These are phyloP conservation scores for Standfussiana lucernea DNA, from an alignment of 2,888 invertebrate genomes.

Conservation along the genomic window DNA sequence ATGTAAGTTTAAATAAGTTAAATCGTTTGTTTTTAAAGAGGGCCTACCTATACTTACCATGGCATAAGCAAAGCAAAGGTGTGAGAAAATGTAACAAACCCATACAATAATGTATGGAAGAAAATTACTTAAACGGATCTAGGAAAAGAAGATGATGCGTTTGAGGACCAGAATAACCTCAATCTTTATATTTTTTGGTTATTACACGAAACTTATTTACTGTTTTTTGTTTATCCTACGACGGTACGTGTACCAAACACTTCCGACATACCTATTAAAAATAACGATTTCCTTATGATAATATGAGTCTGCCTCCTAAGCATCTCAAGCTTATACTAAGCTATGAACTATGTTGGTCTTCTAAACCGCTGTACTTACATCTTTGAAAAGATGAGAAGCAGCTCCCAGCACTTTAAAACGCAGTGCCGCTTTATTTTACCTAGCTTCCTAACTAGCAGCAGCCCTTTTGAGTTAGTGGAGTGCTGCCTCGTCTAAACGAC, in stretches of 20 bases:
- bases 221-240: neutral
- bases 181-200: neutral
- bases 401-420: constrained; percentile 7
- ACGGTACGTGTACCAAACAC: neutral
- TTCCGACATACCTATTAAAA: neutral
- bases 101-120: neutral
- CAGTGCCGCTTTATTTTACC: constrained; percentile 13
- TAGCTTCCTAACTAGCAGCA: neutral
- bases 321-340: neutral
- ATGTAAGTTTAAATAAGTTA: constrained; percentile 29
- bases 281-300: neutral
- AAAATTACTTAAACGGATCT: neutral
- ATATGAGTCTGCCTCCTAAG: neutral
- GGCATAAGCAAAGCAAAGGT: neutral
- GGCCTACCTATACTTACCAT: neutral
- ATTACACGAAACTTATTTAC: neutral
- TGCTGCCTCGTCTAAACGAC: constrained; percentile 8
- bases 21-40: constrained; percentile 16
- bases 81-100: neutral
- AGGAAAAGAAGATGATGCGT: neutral
- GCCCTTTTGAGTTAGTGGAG: constrained; percentile 39
- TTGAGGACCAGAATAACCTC: neutral
- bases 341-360: neutral
- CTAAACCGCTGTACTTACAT: neutral
- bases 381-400: neutral